Evolutionary conservation across 2,888 invertebrate species (phyloP).

Genomic region (Tenthredo amoena): DNA sequence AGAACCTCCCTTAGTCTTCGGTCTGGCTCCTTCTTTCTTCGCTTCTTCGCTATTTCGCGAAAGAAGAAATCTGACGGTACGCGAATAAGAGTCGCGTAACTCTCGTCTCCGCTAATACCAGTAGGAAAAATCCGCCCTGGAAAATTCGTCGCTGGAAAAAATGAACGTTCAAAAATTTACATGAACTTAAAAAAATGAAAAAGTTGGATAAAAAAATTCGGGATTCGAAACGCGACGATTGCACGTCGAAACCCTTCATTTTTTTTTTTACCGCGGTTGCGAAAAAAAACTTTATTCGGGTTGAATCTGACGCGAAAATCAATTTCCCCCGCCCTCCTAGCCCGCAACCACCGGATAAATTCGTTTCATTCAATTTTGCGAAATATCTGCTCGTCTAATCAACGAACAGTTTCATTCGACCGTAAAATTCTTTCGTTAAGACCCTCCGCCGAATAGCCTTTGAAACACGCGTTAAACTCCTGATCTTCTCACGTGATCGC

Average conservation of each 20-base stretch:
- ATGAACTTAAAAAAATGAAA: too few relatives aligned
- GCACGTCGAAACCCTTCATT: too few relatives aligned
- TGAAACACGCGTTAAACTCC: not conserved
- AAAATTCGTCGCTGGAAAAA: too few relatives aligned
- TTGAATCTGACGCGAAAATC: not conserved
- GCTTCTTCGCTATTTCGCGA: not conserved
- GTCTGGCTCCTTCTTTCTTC: conserved; percentile 26
- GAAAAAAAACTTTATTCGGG: not conserved
- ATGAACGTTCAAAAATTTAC: too few relatives aligned
- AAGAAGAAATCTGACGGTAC: not conserved
- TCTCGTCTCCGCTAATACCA: conserved; percentile 44
- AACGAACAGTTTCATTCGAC: not conserved
- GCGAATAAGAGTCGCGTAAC: not conserved
- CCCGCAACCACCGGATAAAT: not conserved
- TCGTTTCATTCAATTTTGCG: not conserved
- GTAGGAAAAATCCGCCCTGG: conserved; percentile 54
- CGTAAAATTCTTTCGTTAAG: not conserved
- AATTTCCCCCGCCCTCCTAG: not conserved
- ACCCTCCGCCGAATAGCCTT: not conserved
- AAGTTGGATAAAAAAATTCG: too few relatives aligned
- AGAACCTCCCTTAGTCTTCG: conserved; percentile 56
- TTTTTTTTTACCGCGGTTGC: not conserved
- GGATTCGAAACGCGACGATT: too few relatives aligned
- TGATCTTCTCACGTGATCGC: not conserved
- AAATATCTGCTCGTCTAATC: conserved; percentile 2